Evolutionary conservation across 2,113 vertebrate species (phyloP), one percentile per base, ranked within the genome.

Genomic region (Syngnathus scovelli): DNA sequence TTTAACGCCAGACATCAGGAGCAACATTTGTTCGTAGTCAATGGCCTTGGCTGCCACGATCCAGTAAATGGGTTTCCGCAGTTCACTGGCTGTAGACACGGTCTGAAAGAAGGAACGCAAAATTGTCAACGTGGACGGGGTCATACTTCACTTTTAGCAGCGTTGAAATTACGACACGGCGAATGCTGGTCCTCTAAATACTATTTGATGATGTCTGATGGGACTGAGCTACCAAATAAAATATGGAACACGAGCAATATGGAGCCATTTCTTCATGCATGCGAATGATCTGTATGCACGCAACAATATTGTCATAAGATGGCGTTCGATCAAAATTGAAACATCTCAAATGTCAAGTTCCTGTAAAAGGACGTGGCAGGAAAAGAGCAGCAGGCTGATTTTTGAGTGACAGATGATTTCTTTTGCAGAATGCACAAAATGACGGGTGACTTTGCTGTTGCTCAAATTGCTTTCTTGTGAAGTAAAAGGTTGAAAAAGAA

Each of bases 11-110:
- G 93, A 83, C 96, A 99, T 99, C 66, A 98, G 85, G 48, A 95
- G 92, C 69, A 99, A 85, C 93, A 94, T 96, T 82, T 99, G 96
- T 51, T 99, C 97, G 65, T 99, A 99, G 86, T 99, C 96, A 65
- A 99, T 97, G 78, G 97, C 96, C 90, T 96, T 98, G 71, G 95
- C 97, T 46, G 97, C 97, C 76, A 99, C 96, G 27, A 99, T 96
- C 97, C 97, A 99, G 85, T 99, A 99, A 78, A 98, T 98, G 3
- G 96, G 97, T 80, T 99, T 98, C 46, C 97, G 93, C 5, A 99
- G 92, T 80, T 99, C 97, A 67, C 93, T 96, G 82, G 96, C 95
- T 64, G 95, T 99, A 64, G 96, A 98, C 68, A 99, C 95, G 0
- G 97, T 99, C 97, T 99, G 88, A 65, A 2, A 76, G 48, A 77